Conservation (phyloP, 2,797 vertebrate genomes). For the Poeciliopsis presidionis region DNA sequence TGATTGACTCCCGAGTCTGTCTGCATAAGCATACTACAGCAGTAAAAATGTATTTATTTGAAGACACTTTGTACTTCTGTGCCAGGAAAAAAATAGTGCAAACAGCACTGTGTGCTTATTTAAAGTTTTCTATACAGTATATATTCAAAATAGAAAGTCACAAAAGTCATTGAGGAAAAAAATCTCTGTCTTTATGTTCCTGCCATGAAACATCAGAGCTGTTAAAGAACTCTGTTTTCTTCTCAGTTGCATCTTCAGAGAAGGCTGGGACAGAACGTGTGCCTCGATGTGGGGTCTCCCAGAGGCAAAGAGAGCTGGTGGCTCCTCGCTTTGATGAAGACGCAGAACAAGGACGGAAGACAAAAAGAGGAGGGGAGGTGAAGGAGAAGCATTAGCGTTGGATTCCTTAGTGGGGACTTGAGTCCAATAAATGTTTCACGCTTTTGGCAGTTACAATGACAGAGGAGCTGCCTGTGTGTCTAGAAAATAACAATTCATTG, state of each 20-base stretch:
- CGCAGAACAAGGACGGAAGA: constrained; percentile 39
- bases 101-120: too few species aligned
- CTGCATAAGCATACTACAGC: neutral
- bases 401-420: constrained; percentile 65
- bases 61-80: too few species aligned
- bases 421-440: constrained; percentile 71
- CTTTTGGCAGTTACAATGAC: constrained; percentile 68
- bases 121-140: neutral
- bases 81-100: too few species aligned
- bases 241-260: constrained; percentile 53
- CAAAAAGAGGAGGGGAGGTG: constrained; percentile 41
- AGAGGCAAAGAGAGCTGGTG: constrained; percentile 27
- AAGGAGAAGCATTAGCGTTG: constrained; percentile 47
- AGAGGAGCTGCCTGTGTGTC: constrained; percentile 61
- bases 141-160: neutral
- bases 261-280: constrained; percentile 29
- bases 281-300: constrained; percentile 37
- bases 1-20: neutral
- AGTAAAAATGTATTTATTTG: too few species aligned
- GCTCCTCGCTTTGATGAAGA: constrained; percentile 64
- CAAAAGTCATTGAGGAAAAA: constrained; percentile 1
- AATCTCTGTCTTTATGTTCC: constrained; percentile 4
- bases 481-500: constrained; percentile 61
- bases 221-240: neutral
- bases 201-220: constrained; percentile 1